Conservation (phyloP, 2,888 invertebrate genomes). For the Cynaeus angustus region DNA sequence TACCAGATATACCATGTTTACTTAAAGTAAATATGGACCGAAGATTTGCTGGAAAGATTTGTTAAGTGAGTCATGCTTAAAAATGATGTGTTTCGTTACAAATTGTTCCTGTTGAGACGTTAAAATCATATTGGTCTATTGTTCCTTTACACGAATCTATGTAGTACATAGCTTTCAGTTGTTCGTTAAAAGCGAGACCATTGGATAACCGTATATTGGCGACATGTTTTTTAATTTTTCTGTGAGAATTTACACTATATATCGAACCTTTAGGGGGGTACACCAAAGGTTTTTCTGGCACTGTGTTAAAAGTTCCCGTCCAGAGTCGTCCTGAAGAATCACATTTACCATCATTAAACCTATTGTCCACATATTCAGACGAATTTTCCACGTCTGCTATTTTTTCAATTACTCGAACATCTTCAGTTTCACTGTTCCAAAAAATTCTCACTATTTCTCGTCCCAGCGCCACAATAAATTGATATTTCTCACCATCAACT, state of each 20-base stretch:
- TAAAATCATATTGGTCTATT: conserved; percentile 81
- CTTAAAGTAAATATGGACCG: conserved; percentile 75
- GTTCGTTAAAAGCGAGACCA: conserved; percentile 84
- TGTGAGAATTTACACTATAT: conserved; percentile 27
- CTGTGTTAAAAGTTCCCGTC: conserved; percentile 61
- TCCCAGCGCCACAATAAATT: conserved; percentile 78
- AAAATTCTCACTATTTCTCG: conserved; percentile 75
- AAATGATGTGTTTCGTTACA: conserved; percentile 54
- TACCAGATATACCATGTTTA: conserved; percentile 67
- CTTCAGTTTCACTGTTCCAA: conserved; percentile 77
- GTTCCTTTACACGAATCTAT: conserved; percentile 78
- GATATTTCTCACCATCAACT: conserved; percentile 74
- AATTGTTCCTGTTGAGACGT: conserved; percentile 74
- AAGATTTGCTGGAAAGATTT: conserved; percentile 74
- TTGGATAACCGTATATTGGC: conserved; percentile 79
- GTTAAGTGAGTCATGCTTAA: conserved; percentile 72
- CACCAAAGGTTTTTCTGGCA: conserved; percentile 19
- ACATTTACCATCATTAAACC: conserved; percentile 86
- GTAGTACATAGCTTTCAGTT: conserved; percentile 81
- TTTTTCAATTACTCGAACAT: conserved; percentile 70
- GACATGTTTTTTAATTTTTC: conserved; percentile 56
- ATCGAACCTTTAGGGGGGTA: conserved; percentile 34
- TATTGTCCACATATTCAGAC: conserved; percentile 71
- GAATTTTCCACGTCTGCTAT: conserved; percentile 75
- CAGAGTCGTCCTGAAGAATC: conserved; percentile 83